Conservation (phyloP, 2,888 invertebrate species). For the Hemistola chrysoprasaria region DNA sequence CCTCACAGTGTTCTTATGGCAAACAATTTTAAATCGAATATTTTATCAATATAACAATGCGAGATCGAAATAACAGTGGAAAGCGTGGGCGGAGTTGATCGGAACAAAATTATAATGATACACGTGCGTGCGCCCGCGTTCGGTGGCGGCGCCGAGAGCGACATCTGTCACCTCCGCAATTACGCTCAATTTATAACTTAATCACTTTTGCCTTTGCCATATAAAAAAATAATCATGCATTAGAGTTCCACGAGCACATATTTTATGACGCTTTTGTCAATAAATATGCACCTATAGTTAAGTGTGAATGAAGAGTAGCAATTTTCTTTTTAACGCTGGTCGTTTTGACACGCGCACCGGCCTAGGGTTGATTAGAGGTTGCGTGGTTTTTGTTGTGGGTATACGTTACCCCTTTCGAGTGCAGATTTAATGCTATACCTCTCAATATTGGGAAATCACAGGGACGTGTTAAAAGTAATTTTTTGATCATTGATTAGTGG, state of each 20-base stretch:
- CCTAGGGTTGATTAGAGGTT: constrained; percentile 54
- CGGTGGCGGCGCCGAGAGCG: constrained; percentile 55
- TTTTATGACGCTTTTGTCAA: constrained; percentile 31
- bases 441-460: constrained; percentile 31
- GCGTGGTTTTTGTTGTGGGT: constrained; percentile 67
- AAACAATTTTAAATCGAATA: constrained; percentile 32
- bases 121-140: constrained; percentile 47
- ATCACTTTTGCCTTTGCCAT: constrained; percentile 13
- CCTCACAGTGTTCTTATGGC: constrained; percentile 22
- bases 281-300: constrained; percentile 57
- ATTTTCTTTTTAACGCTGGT: constrained; percentile 47
- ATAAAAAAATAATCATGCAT: constrained; percentile 48
- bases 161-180: constrained; percentile 60
- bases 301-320: constrained; percentile 48
- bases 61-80: constrained; percentile 35
- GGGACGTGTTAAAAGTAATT: constrained; percentile 23
- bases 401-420: constrained; percentile 57
- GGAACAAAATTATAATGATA: constrained; percentile 47
- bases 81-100: constrained; percentile 49
- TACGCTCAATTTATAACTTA: constrained; percentile 47
- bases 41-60: constrained; percentile 30
- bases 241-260: constrained; percentile 43
- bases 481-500: constrained; percentile 56
- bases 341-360: constrained; percentile 48
- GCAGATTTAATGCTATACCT: constrained; percentile 32